Conservation (phyloP, 2,797 vertebrate species). For the Erethizon dorsatum region DNA sequence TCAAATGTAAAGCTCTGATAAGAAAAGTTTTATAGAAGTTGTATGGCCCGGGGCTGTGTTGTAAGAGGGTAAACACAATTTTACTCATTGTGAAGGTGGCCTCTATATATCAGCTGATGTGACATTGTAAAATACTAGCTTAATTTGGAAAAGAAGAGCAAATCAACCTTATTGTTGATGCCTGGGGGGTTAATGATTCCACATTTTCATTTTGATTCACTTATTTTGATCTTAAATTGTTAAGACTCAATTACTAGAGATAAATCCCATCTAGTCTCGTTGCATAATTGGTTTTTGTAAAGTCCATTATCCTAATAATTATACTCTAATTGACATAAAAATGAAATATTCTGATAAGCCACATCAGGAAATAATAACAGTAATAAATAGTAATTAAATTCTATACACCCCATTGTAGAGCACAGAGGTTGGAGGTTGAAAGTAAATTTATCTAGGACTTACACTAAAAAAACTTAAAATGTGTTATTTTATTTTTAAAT, state of each 20-base stretch:
- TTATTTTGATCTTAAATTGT: conserved; percentile 83
- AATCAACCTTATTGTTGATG: conserved; percentile 82
- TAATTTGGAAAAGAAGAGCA: conserved; percentile 75
- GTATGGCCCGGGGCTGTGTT: background rate
- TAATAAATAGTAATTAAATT: conserved; percentile 85
- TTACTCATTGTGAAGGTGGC: background rate
- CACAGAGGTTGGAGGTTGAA: conserved; percentile 65
- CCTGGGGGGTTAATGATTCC: conserved; percentile 79
- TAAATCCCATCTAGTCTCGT: conserved; percentile 80
- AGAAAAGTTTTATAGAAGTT: background rate
- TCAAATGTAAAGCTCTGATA: conserved; percentile 15
- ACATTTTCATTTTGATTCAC: conserved; percentile 81
- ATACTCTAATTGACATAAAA: conserved; percentile 82
- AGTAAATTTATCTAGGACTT: conserved; percentile 61
- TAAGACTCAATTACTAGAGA: conserved; percentile 81
- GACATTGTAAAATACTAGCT: conserved; percentile 68
- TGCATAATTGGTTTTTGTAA: conserved; percentile 84
- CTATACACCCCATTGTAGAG: conserved; percentile 9
- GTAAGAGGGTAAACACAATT: conserved; percentile 18
- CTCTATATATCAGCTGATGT: conserved; percentile 64
- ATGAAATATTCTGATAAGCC: conserved; percentile 83
- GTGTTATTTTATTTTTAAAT: background rate
- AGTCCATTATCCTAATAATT: conserved; percentile 86
- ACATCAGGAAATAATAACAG: conserved; percentile 83
- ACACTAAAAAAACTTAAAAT: background rate